Conservation (phyloP, 1,140 invertebrate species). For the Bombus balteatus region DNA sequence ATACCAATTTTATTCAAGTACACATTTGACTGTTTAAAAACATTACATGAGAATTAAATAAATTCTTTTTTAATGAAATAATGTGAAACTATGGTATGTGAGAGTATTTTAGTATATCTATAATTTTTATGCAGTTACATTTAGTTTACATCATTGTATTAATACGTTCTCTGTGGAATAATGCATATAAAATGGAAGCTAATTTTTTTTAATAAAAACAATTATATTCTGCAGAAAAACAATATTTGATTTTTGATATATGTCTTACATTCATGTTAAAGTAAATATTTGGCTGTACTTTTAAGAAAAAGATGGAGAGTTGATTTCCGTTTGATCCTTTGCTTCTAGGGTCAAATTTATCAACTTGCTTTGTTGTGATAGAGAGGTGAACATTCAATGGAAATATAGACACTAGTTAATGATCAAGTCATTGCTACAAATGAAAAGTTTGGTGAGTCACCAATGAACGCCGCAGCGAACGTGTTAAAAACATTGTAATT, state of each 20-base stretch:
- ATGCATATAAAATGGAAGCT: conserved; percentile 16
- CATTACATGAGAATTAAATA: background rate
- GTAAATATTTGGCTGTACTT: conserved; percentile 19
- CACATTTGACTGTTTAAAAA: background rate
- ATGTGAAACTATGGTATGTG: background rate
- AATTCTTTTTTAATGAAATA: background rate
- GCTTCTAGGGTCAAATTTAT: conserved; percentile 56
- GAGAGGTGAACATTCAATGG: conserved; percentile 51
- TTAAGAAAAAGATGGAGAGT: conserved; percentile 26
- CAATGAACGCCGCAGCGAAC: conserved; percentile 51
- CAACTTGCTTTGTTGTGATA: conserved; percentile 55
- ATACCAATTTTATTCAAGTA: background rate
- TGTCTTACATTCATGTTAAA: conserved; percentile 10
- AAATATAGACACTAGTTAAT: conserved; percentile 53
- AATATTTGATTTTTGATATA: background rate
- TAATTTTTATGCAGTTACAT: conserved; percentile 2
- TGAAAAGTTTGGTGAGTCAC: conserved; percentile 54
- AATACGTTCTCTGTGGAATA: conserved; percentile 58
- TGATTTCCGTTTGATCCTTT: conserved; percentile 54
- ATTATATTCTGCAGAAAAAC: background rate
- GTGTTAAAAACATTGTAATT: conserved; percentile 48
- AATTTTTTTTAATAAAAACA: background rate
- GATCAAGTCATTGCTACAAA: conserved; percentile 50
- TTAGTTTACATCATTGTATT: conserved; percentile 35
- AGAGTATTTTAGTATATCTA: background rate